Conservation (phyloP, 2,113 vertebrate species). For the Brienomyrus brachyistius region DNA sequence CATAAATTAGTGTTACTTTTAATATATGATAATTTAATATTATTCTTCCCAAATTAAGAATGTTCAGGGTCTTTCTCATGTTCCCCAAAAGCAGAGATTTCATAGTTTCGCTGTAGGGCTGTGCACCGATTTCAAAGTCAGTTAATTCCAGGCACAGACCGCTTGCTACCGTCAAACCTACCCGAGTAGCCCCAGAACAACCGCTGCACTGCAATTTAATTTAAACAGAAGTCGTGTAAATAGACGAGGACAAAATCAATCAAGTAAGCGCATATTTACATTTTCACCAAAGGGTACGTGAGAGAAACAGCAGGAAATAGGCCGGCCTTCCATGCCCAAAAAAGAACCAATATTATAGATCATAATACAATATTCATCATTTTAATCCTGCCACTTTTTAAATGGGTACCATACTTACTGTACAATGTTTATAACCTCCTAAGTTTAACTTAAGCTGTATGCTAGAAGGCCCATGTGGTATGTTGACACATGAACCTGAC, state of each 20-base stretch:
- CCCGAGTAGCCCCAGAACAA: constrained; percentile 94
- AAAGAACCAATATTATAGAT: neutral
- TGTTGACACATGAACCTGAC: neutral
- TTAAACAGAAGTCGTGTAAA: constrained; percentile 51
- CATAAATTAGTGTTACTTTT: neutral
- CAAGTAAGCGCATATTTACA: neutral
- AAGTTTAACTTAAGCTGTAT: neutral
- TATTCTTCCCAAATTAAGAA: neutral
- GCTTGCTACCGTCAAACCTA: constrained; percentile 61
- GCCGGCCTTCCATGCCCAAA: neutral
- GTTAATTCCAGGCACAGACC: constrained; percentile 30
- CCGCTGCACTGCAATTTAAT: constrained; percentile 85
- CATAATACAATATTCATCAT: neutral
- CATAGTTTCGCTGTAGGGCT: neutral
- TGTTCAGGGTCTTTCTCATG: neutral
- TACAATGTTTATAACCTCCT: neutral
- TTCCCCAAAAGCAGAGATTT: neutral
- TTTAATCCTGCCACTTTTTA: neutral
- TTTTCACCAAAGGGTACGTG: neutral
- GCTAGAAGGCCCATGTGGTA: neutral
- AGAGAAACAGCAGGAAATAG: neutral
- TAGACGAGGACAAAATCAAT: neutral
- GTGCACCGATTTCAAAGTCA: constrained; percentile 12
- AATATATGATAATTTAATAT: neutral
- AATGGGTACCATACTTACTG: neutral